phyloP scores from a whole-genome alignment of 2,888 invertebrate species.

The Ectemnius lituratus region DNA sequence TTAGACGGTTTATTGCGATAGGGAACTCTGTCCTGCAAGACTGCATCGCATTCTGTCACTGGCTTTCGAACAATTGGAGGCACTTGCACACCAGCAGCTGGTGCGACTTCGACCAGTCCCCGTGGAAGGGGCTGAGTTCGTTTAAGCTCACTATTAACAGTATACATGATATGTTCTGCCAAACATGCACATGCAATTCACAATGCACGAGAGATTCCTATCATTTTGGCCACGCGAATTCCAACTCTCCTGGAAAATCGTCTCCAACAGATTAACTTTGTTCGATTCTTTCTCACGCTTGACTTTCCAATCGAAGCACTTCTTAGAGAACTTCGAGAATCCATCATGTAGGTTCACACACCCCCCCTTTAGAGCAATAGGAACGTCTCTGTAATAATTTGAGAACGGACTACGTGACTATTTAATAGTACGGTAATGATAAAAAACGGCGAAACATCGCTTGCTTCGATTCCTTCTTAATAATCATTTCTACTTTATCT shows the following conservation, averaged over 20 bases:
- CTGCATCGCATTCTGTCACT: constrained; percentile 15
- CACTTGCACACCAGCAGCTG: constrained; percentile 32
- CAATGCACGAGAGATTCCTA: constrained; percentile 66
- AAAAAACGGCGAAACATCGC: constrained; percentile 44
- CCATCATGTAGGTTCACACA: background rate
- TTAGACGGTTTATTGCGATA: no score
- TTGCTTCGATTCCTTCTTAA: constrained; percentile 45
- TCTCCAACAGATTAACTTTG: background rate
- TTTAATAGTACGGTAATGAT: constrained; percentile 44
- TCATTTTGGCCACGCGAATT: constrained; percentile 24
- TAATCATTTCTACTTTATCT: background rate
- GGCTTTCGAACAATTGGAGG: constrained; percentile 36
- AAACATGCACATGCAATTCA: constrained; percentile 69
- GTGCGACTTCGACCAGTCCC: no score
- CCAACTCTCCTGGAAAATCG: background rate
- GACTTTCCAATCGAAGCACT: background rate
- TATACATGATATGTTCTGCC: constrained; percentile 71
- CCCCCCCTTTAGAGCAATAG: constrained; percentile 39
- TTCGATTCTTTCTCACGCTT: background rate
- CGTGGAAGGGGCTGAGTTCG: constrained; percentile 44
- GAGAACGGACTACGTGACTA: constrained; percentile 40
- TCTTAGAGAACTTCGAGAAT: background rate
- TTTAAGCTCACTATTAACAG: constrained; percentile 78
- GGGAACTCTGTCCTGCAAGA: no score
- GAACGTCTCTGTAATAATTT: constrained; percentile 49